Conservation (phyloP, 2,113 vertebrate genomes). For the Pogona vitticeps region DNA sequence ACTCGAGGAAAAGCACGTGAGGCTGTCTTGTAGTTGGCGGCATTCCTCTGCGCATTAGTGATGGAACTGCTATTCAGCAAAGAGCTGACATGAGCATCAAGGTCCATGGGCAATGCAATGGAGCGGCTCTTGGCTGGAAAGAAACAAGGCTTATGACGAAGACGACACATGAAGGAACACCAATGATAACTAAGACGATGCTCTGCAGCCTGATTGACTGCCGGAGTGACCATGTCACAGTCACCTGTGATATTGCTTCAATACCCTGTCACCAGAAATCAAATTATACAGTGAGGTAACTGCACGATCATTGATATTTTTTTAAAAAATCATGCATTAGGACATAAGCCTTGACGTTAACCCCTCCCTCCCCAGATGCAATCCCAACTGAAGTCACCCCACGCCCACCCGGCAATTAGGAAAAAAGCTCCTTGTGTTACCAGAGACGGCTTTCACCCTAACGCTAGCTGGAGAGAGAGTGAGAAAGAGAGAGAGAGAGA, state of each 20-base stretch:
- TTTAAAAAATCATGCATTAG: too few relatives aligned
- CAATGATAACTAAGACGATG: too few relatives aligned
- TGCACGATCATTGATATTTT: too few relatives aligned
- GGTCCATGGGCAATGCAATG: conserved; percentile 87
- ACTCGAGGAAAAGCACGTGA: conserved; percentile 78
- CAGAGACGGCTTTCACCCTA: too few relatives aligned
- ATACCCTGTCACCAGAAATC: background rate
- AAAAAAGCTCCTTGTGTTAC: too few relatives aligned
- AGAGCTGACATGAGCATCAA: conserved; percentile 86
- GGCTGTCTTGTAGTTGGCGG: conserved; percentile 82
- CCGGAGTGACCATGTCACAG: background rate
- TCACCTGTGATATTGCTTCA: background rate
- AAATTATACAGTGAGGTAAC: background rate
- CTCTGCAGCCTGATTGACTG: background rate
- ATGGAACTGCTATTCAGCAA: conserved; percentile 81
- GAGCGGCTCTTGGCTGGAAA: conserved; percentile 88
- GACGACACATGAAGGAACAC: background rate
- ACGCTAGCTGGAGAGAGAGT: too few relatives aligned
- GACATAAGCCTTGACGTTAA: too few relatives aligned
- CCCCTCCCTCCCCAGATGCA: too few relatives aligned
- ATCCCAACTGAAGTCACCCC: too few relatives aligned
- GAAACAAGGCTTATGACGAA: background rate
- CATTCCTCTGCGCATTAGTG: conserved; percentile 78
- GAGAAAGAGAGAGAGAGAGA: too few relatives aligned
- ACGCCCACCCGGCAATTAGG: too few relatives aligned